A percentile compares a stretch with the other conserved stretches of the same genome.
Conservation (phyloP, 1,140 invertebrate genomes). For the Mizuhopecten yessoensis region DNA sequence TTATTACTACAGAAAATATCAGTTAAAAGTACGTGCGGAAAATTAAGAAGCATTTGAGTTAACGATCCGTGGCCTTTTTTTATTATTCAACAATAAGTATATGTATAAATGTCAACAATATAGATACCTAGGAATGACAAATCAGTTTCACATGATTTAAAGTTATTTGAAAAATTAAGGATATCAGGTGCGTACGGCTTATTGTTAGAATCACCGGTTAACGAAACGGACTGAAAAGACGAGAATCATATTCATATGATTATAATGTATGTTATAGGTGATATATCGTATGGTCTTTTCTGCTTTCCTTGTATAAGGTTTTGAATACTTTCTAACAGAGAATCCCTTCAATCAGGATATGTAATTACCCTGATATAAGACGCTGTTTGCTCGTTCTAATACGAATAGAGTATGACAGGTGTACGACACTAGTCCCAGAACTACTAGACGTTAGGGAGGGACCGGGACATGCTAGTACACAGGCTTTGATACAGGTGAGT, state of each 20-base stretch:
- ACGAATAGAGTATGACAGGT: neutral
- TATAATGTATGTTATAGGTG: neutral
- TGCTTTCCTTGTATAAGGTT: neutral
- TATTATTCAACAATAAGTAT: neutral
- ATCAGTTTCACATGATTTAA: neutral
- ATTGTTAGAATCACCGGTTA: neutral
- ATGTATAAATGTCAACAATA: neutral
- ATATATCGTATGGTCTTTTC: neutral
- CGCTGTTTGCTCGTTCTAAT: neutral
- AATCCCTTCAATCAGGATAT: neutral
- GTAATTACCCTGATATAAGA: neutral
- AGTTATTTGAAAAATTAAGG: neutral
- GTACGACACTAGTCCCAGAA: neutral
- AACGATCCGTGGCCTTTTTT: neutral
- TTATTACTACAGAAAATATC: neutral
- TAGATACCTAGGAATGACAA: neutral
- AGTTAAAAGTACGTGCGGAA: neutral
- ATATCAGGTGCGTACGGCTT: neutral
- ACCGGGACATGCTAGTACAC: neutral
- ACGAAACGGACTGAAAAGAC: neutral
- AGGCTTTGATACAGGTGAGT: no score
- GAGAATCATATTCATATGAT: neutral
- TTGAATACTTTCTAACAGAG: neutral
- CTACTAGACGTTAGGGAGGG: neutral
- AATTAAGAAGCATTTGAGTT: neutral